A percentile compares a stretch with the other conserved stretches of the same genome.
These are phyloP conservation scores for Brachionus angularis DNA, from an alignment of 1,140 invertebrate species.

Conservation along the genomic window DNA sequence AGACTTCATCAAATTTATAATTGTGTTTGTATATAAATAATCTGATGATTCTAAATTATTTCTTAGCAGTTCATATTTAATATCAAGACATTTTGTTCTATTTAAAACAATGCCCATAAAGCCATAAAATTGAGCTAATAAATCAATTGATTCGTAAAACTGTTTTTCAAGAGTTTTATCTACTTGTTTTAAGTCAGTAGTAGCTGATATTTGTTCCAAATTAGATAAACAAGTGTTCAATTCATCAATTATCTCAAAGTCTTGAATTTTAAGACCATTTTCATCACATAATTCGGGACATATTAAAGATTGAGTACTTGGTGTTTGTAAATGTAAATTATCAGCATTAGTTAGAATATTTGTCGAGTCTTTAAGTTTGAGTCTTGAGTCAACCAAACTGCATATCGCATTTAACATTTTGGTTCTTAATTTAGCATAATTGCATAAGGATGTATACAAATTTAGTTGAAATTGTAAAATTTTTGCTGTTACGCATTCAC, in stretches of 20 bases:
- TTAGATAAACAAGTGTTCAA: not conserved
- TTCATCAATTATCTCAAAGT: not conserved
- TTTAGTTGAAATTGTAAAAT: conserved; percentile 20
- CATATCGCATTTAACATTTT: not conserved
- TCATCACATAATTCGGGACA: conserved; percentile 9
- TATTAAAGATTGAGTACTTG: conserved; percentile 6
- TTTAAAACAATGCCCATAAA: conserved; percentile 1
- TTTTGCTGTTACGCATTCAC: conserved; percentile 1
- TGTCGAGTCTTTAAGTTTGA: conserved; percentile 5
- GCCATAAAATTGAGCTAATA: conserved; percentile 21
- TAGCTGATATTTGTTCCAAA: not conserved
- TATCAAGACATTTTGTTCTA: not conserved
- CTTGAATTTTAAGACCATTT: not conserved
- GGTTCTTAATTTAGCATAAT: conserved; percentile 17
- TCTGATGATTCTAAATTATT: not conserved
- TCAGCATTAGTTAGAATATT: conserved; percentile 27
- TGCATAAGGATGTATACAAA: conserved; percentile 1
- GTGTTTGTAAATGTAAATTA: conserved; percentile 21
- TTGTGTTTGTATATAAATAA: not conserved
- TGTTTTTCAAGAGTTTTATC: conserved; percentile 13
- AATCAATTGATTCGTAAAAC: conserved; percentile 4
- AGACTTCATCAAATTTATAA: conserved; percentile 11
- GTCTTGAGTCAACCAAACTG: not conserved
- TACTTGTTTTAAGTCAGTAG: not conserved
- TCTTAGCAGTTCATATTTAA: not conserved